Evolutionary conservation across 2,888 invertebrate genomes (phyloP).

Genomic region (Oscheius onirici): DNA sequence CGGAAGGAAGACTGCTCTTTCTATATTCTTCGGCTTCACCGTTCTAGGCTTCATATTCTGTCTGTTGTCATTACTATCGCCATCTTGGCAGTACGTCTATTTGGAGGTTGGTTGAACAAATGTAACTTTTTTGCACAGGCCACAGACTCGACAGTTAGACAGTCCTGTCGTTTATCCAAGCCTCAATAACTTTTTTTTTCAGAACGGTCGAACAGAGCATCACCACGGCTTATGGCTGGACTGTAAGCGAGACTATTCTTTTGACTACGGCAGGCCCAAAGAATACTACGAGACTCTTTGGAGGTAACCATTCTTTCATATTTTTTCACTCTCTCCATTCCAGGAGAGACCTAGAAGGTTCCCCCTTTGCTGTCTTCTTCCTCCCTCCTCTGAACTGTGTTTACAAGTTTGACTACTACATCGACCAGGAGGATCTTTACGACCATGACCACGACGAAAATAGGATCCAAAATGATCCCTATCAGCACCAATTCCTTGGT

Average conservation of each 20-base stretch:
- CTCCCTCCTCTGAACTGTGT: constrained; percentile 69
- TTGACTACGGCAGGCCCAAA: constrained; percentile 66
- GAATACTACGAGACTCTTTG: constrained; percentile 69
- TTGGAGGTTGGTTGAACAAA: constrained; percentile 58
- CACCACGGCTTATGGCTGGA: constrained; percentile 71
- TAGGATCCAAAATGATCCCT: constrained; percentile 68
- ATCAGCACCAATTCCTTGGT: constrained; percentile 70
- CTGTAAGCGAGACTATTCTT: constrained; percentile 70
- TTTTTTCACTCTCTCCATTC: not conserved
- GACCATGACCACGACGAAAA: constrained; percentile 71
- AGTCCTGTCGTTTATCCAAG: no score
- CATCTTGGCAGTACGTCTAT: constrained; percentile 69
- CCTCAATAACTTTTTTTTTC: constrained; percentile 11
- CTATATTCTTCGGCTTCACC: constrained; percentile 60
- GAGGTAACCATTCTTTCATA: constrained; percentile 37
- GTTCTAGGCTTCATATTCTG: constrained; percentile 63
- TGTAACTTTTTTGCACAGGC: no score
- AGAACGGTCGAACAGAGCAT: constrained; percentile 70
- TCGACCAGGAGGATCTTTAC: constrained; percentile 70
- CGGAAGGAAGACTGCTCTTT: constrained; percentile 52
- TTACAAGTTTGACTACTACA: constrained; percentile 70
- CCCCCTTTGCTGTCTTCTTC: constrained; percentile 67
- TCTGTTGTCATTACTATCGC: constrained; percentile 63
- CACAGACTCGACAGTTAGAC: no score
- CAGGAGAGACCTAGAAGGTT: constrained; percentile 66